A percentile compares a stretch with the other conserved stretches of the same genome.
phyloP scores from a whole-genome alignment of 2,888 invertebrate genomes.

The Ellobium chinense region DNA sequence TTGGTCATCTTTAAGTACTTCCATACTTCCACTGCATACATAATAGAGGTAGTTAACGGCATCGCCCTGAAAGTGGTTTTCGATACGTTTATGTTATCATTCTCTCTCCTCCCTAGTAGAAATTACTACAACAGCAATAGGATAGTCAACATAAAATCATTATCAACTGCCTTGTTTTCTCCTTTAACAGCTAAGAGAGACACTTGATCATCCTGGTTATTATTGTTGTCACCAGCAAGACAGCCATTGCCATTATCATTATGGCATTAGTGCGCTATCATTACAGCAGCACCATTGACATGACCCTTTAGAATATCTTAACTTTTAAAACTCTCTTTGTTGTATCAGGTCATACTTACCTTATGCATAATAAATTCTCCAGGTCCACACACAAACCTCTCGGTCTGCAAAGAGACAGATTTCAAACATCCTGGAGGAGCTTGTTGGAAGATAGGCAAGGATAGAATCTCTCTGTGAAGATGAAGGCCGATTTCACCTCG shows the following conservation, averaged over 20 bases:
- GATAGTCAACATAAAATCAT: background rate
- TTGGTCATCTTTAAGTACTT: conserved; percentile 97
- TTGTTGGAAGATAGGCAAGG: conserved; percentile 95
- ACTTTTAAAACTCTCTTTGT: too few relatives aligned
- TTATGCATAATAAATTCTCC: conserved; percentile 96
- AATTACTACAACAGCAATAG: background rate
- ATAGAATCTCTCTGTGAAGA: conserved; percentile 94
- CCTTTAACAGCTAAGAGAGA: background rate
- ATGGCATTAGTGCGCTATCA: too few relatives aligned
- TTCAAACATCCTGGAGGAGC: conserved; percentile 97
- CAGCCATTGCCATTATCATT: too few relatives aligned
- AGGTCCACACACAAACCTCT: conserved; percentile 96
- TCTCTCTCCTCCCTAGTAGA: background rate
- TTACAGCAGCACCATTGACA: too few relatives aligned
- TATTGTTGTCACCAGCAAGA: too few relatives aligned
- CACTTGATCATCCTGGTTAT: too few relatives aligned
- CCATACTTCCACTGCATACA: conserved; percentile 98
- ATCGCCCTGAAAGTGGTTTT: conserved; percentile 85
- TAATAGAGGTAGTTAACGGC: conserved; percentile 96
- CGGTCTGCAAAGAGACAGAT: conserved; percentile 93
- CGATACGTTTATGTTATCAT: too few relatives aligned
- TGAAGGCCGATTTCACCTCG: conserved; percentile 97
- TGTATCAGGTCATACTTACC: too few relatives aligned
- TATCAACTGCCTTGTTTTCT: background rate
- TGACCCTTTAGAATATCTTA: too few relatives aligned